Evolutionary conservation across 2,888 invertebrate species (phyloP).

Genomic region (Aproaerema taeniolella): DNA sequence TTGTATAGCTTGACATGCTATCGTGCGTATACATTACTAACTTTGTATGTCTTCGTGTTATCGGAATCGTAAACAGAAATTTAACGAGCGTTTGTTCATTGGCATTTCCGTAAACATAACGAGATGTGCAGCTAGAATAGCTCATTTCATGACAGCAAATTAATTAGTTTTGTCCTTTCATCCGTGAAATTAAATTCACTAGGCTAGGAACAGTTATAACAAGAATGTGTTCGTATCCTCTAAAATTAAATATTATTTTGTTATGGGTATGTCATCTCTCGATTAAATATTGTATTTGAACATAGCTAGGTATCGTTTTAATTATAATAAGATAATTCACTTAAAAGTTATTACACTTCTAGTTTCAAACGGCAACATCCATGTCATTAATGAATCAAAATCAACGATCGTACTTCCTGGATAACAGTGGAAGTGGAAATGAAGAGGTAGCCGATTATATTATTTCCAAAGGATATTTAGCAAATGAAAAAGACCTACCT

Average conservation of each 20-base stretch:
- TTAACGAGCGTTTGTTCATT: conserved; percentile 61
- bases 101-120: conserved; percentile 44
- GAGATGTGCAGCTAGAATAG: conserved; percentile 26
- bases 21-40: no score
- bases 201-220: conserved; percentile 5
- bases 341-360: conserved; percentile 19
- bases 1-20: no score
- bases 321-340: no score
- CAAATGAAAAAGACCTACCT: conserved; percentile 45
- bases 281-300: neutral
- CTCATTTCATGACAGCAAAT: conserved; percentile 23
- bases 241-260: no score
- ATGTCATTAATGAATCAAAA: conserved; percentile 35
- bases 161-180: conserved; percentile 36
- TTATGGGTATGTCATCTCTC: conserved; percentile 28
- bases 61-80: conserved; percentile 31
- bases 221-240: conserved; percentile 22
- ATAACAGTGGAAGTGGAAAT: conserved; percentile 29
- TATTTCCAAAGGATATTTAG: conserved; percentile 46
- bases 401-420: conserved; percentile 29
- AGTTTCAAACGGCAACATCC: conserved; percentile 29
- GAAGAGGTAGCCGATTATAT: conserved; percentile 48
- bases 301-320: no score
- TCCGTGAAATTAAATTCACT: conserved; percentile 41
- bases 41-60: no score